These are phyloP conservation scores for Agrilus biguttatus DNA, from an alignment of 2,888 invertebrate species.

Conservation along the genomic window DNA sequence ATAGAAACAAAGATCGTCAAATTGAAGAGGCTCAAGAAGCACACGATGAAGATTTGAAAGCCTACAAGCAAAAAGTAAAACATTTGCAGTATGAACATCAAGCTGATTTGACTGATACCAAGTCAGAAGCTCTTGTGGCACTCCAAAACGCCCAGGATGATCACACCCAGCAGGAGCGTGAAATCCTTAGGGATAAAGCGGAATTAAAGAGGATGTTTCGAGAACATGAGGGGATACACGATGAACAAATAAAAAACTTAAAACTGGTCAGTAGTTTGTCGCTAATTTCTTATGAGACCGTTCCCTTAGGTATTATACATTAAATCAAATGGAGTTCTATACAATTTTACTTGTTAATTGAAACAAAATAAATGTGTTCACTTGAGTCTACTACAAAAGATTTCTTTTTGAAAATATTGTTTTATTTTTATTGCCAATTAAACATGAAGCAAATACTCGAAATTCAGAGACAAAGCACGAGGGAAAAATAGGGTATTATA, in stretches of 20 bases:
- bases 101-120: conserved; percentile 66
- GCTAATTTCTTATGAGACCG: not conserved
- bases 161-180: conserved; percentile 59
- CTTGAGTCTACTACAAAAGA: too few species aligned
- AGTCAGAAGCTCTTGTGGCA: conserved; percentile 71
- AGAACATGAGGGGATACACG: conserved; percentile 54
- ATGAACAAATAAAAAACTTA: conserved; percentile 56
- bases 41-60: conserved; percentile 75
- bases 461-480: too few species aligned
- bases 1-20: conserved; percentile 64
- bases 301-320: too few species aligned
- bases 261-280: conserved; percentile 40
- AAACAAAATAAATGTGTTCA: too few species aligned
- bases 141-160: conserved; percentile 75
- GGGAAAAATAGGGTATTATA: too few species aligned
- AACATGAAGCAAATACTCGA: too few species aligned
- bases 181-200: conserved; percentile 61
- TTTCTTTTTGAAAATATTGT: too few species aligned
- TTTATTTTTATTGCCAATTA: too few species aligned
- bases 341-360: too few species aligned
- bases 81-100: conserved; percentile 87
- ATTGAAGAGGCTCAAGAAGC: conserved; percentile 78
- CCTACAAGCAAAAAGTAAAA: conserved; percentile 85
- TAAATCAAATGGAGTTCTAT: too few species aligned
- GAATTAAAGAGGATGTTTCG: conserved; percentile 48